phyloP scores from a whole-genome alignment of 2,113 vertebrate genomes.

The Prolemur simus region DNA sequence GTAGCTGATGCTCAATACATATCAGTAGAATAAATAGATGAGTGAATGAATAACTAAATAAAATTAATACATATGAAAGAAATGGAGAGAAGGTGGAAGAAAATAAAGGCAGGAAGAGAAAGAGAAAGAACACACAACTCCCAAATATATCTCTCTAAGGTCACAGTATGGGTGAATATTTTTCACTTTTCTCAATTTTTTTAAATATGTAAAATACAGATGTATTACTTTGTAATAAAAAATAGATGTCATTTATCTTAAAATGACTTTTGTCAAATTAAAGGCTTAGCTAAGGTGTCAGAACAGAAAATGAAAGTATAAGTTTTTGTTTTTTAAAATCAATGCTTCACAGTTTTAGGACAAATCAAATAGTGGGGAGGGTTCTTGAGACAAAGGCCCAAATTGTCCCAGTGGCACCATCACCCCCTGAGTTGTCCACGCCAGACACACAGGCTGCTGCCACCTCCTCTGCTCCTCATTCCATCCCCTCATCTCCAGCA shows the following conservation, averaged over 20 bases:
- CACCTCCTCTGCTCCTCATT: background rate
- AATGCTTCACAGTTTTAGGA: background rate
- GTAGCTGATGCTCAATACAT: background rate
- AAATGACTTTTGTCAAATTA: background rate
- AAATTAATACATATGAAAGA: background rate
- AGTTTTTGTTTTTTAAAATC: background rate
- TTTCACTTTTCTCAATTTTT: background rate
- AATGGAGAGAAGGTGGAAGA: background rate
- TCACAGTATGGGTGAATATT: background rate
- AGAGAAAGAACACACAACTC: background rate
- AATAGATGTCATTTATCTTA: background rate
- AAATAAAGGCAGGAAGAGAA: background rate
- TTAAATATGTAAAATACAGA: background rate
- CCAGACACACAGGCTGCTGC: background rate
- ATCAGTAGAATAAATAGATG: background rate
- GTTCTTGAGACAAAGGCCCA: background rate
- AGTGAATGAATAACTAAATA: background rate
- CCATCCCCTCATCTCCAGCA: accelerated
- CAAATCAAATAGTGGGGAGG: background rate
- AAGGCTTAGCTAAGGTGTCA: background rate
- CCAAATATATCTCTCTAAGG: background rate
- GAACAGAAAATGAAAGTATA: background rate
- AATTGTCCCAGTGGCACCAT: accelerated
- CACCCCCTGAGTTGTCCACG: background rate
- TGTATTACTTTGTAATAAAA: background rate